phyloP scores from a whole-genome alignment of 2,888 invertebrate species.

The Ernsta delagoae region DNA sequence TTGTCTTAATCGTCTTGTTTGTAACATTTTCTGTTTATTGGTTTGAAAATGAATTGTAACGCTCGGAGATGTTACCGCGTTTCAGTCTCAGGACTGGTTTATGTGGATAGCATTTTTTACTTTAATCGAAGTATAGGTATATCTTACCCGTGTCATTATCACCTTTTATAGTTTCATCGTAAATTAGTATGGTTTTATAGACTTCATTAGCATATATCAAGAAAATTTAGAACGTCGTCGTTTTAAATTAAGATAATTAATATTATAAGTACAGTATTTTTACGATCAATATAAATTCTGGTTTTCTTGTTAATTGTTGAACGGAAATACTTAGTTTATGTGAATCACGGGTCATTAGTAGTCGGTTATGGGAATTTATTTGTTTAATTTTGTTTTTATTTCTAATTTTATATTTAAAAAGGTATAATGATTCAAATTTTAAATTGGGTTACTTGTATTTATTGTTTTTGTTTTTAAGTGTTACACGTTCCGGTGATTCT shows the following conservation, averaged over 20 bases:
- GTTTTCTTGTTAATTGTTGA: conserved; percentile 1
- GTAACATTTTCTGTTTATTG: conserved; percentile 37
- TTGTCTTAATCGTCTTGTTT: conserved; percentile 36
- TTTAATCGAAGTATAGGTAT: conserved; percentile 3
- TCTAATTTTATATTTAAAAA: too few relatives aligned
- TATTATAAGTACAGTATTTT: conserved; percentile 8
- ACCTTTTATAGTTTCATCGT: conserved; percentile 28
- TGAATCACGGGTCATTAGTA: too few relatives aligned
- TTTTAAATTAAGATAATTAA: conserved; percentile 15
- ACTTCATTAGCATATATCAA: conserved; percentile 10
- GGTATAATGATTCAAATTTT: too few relatives aligned
- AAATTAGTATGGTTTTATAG: conserved; percentile 29
- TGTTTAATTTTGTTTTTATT: too few relatives aligned
- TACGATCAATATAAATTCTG: conserved; percentile 8
- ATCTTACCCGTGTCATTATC: conserved; percentile 11
- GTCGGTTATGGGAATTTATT: too few relatives aligned
- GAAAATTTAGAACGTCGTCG: conserved; percentile 17
- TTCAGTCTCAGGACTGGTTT: conserved; percentile 28
- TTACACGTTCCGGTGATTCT: too few relatives aligned
- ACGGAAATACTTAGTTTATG: neutral
- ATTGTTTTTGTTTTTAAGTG: too few relatives aligned
- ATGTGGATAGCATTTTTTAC: conserved; percentile 16
- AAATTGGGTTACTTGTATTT: too few relatives aligned
- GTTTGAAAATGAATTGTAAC: conserved; percentile 11
- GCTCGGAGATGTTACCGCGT: conserved; percentile 29